Evolutionary conservation across 2,113 vertebrate species (phyloP), one percentile per base, ranked within the genome.

Genomic region (Phyllopteryx taeniolatus): DNA sequence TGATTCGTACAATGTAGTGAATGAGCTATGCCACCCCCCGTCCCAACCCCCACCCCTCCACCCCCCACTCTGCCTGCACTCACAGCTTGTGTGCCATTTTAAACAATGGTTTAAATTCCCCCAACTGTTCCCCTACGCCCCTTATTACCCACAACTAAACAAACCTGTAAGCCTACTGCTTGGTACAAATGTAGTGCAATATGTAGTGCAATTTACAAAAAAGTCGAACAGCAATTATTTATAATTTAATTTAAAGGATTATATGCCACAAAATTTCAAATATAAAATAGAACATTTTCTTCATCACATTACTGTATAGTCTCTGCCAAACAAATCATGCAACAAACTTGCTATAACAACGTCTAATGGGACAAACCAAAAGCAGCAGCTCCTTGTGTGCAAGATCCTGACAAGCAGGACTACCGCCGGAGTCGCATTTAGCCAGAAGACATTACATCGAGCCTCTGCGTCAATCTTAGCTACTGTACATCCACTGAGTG

Each of bases 381-480:
- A 39, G 35, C 3, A 39, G 35, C 35, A 39, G 35, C 71, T 79
- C 73, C 71, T 10, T n/a, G 51, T 67, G 33, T 70, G 70, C 63
- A 67, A 61, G 53, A 66, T 76, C 81, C 79, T 51, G 70, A 72
- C 68, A 27, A 61, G 65, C 76, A 60, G 47, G 12, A 68, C 73
- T 75, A 67, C 69, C 53, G 67, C 66, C 74, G 70, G 79, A 79
- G 78, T 65, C 43, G 46, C 1, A 6, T 31, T 46, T 27, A 47
- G 72, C 81, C 79, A 81, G 74, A 73, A 71, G 56, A 62, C 79
- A 54, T 33, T 51, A 73, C 72, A 75, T 61, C 31, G 44, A 65
- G 75, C 57, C 68, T 63, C 13, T 6, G 49, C 73, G 60, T 67
- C 68, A 70, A 1, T 67, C 66, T 64, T 7, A 71, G 70, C 27